Evolutionary conservation across 2,797 vertebrate genomes (phyloP), one percentile per base, ranked within the genome.

Genomic region (Poecilia gillii): DNA sequence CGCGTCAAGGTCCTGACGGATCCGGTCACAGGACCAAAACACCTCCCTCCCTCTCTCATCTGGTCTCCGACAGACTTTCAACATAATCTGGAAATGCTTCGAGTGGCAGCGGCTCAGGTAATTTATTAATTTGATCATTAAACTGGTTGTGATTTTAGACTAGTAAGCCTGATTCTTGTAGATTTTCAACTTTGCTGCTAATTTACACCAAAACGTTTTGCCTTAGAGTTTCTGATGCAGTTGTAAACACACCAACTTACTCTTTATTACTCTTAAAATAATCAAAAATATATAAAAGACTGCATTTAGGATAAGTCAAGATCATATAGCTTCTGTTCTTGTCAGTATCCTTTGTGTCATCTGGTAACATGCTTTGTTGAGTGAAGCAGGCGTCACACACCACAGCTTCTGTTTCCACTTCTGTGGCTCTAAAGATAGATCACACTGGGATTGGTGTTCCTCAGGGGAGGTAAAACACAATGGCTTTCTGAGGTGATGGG

Each of bases 381-480:
- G 36, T 47, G n/a, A 46, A 62, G 73, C 16, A 73, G 45, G 81
- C 5, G 0, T 70, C 57, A 28, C 39, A 77, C 6, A 3, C 45
- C 70, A 9, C 75, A 75, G 66, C 83, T 76, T 80, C 72, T 47
- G 81, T 82, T 93, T 92, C 88, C 86, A 85, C 79, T 85, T 81
- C 81, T 81, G 55, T 80, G 84, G 81, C 82, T 25, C 90, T 90
- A 91, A 91, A 91, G 81, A 93, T 91, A 93, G 88, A 88, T 72
- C 46, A 66, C 20, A 31, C 47, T 89, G 86, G 80, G 74, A 78
- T 79, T 78, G 80, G 45, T 73, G 84, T 85, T 91, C 92, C 89
- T 80, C 81, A 76, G 90, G 89, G 36, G 91, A 90, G 9, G 83
- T 86, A 31, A 87, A 89, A 90, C 79, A 93, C 92, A 94, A 91